Evolutionary conservation across 2,888 invertebrate species (phyloP).

Genomic region (Strigamia transsilvanica): DNA sequence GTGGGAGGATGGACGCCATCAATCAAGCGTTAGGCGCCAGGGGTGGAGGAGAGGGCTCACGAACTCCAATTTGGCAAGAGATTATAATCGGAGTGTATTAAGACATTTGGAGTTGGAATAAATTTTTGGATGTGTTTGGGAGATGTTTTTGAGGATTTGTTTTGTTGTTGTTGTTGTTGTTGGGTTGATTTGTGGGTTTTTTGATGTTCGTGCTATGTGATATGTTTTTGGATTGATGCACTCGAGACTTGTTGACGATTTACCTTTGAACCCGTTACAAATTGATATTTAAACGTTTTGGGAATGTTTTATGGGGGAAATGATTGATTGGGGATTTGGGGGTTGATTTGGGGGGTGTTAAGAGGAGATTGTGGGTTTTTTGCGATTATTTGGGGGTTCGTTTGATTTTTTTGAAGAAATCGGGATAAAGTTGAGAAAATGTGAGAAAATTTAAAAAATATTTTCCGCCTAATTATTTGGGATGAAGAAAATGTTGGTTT

Average conservation of each 20-base stretch:
- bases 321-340: too few relatives aligned
- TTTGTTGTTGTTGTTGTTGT: background rate
- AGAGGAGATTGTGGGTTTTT: too few relatives aligned
- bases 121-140: background rate
- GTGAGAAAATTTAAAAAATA: too few relatives aligned
- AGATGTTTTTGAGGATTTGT: background rate
- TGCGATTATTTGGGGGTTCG: too few relatives aligned
- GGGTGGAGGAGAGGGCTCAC: constrained; percentile 34
- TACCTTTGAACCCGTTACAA: too few relatives aligned
- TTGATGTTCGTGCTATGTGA: background rate
- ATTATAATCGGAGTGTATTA: constrained; percentile 30
- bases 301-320: too few relatives aligned
- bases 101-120: constrained; percentile 27
- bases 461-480: too few relatives aligned
- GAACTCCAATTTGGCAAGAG: constrained; percentile 30
- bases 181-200: background rate
- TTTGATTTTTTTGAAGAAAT: too few relatives aligned
- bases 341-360: too few relatives aligned
- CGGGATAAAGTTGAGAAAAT: too few relatives aligned
- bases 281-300: too few relatives aligned
- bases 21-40: constrained; percentile 10
- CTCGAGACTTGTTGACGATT: background rate
- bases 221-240: background rate
- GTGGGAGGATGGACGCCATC: background rate
- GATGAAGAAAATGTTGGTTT: too few relatives aligned